A percentile compares a stretch with the other conserved stretches of the same genome.
These are phyloP conservation scores for Caradrina clavipalpis DNA, from an alignment of 2,888 invertebrate genomes.

Conservation along the genomic window DNA sequence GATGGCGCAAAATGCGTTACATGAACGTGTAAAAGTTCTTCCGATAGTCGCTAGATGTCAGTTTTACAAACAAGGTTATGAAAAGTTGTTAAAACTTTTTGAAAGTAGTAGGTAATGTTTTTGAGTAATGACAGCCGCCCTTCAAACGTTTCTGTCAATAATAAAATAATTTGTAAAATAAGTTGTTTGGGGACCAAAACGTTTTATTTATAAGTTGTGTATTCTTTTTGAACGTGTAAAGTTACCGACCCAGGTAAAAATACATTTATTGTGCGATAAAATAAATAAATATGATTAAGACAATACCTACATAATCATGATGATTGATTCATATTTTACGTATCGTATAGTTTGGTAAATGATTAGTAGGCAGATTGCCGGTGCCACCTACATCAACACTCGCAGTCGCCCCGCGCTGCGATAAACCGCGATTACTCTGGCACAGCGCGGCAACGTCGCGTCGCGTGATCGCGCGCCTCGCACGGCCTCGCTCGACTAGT, in stretches of 20 bases:
- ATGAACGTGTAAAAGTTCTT: background rate
- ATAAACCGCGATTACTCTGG: conserved; percentile 37
- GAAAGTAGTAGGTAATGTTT: background rate
- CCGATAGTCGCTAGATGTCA: conserved; percentile 2
- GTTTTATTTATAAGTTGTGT: too few species aligned
- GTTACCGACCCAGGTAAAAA: too few species aligned
- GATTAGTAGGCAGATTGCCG: conserved; percentile 14
- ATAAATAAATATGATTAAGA: too few species aligned
- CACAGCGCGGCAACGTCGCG: conserved; percentile 68
- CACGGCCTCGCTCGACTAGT: conserved; percentile 18
- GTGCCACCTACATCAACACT: background rate
- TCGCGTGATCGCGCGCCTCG: conserved; percentile 55
- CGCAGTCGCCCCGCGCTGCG: conserved; percentile 25
- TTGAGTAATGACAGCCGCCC: background rate
- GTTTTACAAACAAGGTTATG: background rate
- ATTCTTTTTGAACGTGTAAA: too few species aligned
- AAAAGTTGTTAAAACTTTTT: conserved; percentile 10
- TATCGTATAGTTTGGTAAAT: conserved; percentile 8
- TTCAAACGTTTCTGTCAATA: background rate
- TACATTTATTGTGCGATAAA: too few species aligned
- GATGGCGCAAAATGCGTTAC: fast-evolving
- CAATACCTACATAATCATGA: background rate
- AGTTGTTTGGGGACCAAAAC: too few species aligned
- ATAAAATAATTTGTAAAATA: too few species aligned
- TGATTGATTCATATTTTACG: conserved; percentile 10